phyloP scores from a whole-genome alignment of 2,113 vertebrate species.

The Parus major region DNA sequence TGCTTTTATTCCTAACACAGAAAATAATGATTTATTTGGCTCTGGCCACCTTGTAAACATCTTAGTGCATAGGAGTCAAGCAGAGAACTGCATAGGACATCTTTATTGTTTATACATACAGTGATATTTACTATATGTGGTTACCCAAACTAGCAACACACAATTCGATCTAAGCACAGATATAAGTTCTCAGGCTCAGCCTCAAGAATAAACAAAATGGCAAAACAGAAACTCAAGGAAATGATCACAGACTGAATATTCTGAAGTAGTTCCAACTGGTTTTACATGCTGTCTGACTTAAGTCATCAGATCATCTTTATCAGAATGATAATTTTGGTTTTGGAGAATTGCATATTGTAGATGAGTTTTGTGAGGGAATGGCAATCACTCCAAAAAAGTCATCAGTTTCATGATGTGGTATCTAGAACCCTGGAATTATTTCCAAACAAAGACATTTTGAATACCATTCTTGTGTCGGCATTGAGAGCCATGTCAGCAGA shows the following conservation, averaged over 20 bases:
- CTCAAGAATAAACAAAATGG: background rate
- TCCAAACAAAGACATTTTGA: background rate
- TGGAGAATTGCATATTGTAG: background rate
- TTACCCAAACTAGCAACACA: background rate
- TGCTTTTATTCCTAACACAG: background rate
- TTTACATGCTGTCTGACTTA: background rate
- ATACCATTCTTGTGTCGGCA: fast-evolving
- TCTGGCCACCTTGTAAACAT: background rate
- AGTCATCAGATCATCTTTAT: background rate
- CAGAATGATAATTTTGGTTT: background rate
- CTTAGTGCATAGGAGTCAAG: background rate
- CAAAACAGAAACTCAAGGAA: background rate
- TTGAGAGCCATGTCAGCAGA: background rate
- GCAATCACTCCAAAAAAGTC: background rate
- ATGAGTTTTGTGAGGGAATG: background rate
- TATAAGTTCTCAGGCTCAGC: background rate
- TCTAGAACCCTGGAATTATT: background rate
- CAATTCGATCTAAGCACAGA: background rate
- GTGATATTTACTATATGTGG: background rate
- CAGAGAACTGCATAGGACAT: background rate
- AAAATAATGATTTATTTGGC: background rate
- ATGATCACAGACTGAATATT: background rate
- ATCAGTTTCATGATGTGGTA: background rate
- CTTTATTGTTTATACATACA: background rate
- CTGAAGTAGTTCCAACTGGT: background rate